Percentiles rank a stretch among this genome's conserved stretches.
Conservation (phyloP, 2,888 invertebrate species). For the Chymomyza fuscimana region DNA sequence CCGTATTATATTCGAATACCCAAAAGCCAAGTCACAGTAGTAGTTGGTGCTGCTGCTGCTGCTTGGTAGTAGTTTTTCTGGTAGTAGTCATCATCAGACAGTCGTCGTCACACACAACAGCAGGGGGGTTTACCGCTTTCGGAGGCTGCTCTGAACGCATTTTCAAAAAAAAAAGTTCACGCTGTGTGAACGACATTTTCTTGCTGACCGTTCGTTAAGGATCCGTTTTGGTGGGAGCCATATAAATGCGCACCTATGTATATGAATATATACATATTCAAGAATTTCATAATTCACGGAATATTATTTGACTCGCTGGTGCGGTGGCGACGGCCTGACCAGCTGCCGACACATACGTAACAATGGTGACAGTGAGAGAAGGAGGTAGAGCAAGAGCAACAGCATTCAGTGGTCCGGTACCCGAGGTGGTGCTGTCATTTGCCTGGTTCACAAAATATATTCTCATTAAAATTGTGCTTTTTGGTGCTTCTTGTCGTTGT, state of each 20-base stretch:
- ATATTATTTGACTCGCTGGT: conserved; percentile 61
- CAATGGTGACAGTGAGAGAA: conserved; percentile 48
- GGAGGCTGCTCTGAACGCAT: conserved; percentile 33
- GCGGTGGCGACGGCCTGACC: conserved; percentile 10
- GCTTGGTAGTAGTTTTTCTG: conserved; percentile 54
- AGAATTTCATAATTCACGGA: conserved; percentile 71
- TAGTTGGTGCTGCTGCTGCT: conserved; percentile 15
- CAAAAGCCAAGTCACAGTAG: conserved; percentile 22
- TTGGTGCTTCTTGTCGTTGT: conserved; percentile 64
- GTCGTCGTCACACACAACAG: conserved; percentile 49
- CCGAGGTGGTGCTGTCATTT: conserved; percentile 52
- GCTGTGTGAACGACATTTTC: conserved; percentile 75
- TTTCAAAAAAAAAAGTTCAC: conserved; percentile 52
- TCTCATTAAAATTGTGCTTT: conserved; percentile 74
- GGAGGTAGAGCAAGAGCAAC: no score
- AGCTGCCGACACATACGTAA: conserved; percentile 38
- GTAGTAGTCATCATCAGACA: conserved; percentile 43
- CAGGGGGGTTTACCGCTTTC: conserved; percentile 49
- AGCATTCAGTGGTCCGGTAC: no score
- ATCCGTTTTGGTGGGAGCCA: conserved; percentile 47
- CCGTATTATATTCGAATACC: background rate
- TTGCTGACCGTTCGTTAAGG: conserved; percentile 55
- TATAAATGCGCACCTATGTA: conserved; percentile 32
- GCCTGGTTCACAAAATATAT: conserved; percentile 71
- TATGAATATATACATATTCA: conserved; percentile 10